phyloP scores from a whole-genome alignment of 2,113 vertebrate genomes.

The Oenanthe melanoleuca region DNA sequence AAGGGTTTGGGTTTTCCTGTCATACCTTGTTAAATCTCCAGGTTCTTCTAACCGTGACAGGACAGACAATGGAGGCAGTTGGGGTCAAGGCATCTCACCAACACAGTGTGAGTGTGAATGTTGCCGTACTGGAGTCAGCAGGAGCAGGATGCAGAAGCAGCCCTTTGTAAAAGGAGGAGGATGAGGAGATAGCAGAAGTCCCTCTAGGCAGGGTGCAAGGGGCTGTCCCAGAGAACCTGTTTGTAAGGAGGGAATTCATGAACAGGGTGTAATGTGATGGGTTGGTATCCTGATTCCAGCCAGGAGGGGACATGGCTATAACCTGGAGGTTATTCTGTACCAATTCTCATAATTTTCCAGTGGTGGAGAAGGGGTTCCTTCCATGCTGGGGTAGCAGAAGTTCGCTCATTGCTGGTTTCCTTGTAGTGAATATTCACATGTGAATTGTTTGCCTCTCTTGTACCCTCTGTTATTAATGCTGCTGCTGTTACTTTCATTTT shows the following conservation, averaged over 20 bases:
- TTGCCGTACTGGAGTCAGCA: not conserved
- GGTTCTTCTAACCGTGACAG: not conserved
- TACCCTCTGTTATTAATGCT: not conserved
- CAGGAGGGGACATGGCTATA: not conserved
- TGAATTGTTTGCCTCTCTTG: not conserved
- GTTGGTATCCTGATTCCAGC: fast-evolving
- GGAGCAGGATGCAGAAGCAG: not conserved
- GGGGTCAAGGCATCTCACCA: not conserved
- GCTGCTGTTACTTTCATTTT: not conserved
- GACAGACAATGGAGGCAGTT: not conserved
- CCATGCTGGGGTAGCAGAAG: fast-evolving
- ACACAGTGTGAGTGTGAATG: too few relatives aligned
- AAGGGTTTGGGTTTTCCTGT: not conserved
- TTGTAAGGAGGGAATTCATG: not conserved
- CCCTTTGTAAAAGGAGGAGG: not conserved
- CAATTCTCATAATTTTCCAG: not conserved
- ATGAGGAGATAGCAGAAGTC: not conserved
- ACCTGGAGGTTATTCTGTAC: not conserved
- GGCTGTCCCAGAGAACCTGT: not conserved
- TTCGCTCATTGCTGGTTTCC: fast-evolving
- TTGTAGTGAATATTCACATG: fast-evolving
- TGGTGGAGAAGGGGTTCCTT: not conserved
- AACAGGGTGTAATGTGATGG: fast-evolving
- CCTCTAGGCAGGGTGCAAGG: not conserved
- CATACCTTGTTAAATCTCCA: not conserved